These are phyloP conservation scores for Stegodyphus dumicola DNA, from an alignment of 1,140 invertebrate genomes.

Conservation along the genomic window DNA sequence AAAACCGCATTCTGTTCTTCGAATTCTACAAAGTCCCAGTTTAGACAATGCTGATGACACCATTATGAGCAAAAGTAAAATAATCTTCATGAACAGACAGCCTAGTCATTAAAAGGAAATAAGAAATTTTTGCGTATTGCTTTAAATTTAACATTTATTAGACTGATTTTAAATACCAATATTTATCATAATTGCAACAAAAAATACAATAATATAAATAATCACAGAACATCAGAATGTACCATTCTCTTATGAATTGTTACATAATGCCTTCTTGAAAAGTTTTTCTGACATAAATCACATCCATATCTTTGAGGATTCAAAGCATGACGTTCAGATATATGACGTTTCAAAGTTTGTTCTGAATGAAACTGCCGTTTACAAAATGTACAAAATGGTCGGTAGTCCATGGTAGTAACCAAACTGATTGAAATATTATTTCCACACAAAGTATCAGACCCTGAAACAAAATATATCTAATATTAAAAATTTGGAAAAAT, in stretches of 20 bases:
- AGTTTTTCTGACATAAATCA: constrained; percentile 44
- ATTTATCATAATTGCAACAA: too few species aligned
- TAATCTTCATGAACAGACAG: too few species aligned
- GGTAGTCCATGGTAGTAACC: neutral
- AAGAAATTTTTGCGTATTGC: too few species aligned
- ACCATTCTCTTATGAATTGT: constrained; percentile 29
- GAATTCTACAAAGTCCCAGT: too few species aligned
- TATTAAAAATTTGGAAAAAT: neutral
- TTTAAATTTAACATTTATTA: too few species aligned
- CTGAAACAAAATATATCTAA: constrained; percentile 5
- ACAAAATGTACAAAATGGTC: constrained; percentile 29
- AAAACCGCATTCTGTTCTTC: too few species aligned
- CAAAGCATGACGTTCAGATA: constrained; percentile 18
- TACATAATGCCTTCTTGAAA: constrained; percentile 39
- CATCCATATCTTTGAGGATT: constrained; percentile 45
- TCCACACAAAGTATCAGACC: neutral
- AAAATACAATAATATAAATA: too few species aligned
- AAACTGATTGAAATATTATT: neutral
- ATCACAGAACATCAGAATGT: neutral
- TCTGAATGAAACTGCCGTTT: constrained; percentile 22
- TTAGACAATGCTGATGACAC: too few species aligned
- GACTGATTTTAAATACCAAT: too few species aligned
- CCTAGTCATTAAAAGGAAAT: too few species aligned
- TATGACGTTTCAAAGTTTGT: constrained; percentile 45
- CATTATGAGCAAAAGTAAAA: too few species aligned